phyloP scores from a whole-genome alignment of 1,140 invertebrate genomes.

The Lethrus apterus region DNA sequence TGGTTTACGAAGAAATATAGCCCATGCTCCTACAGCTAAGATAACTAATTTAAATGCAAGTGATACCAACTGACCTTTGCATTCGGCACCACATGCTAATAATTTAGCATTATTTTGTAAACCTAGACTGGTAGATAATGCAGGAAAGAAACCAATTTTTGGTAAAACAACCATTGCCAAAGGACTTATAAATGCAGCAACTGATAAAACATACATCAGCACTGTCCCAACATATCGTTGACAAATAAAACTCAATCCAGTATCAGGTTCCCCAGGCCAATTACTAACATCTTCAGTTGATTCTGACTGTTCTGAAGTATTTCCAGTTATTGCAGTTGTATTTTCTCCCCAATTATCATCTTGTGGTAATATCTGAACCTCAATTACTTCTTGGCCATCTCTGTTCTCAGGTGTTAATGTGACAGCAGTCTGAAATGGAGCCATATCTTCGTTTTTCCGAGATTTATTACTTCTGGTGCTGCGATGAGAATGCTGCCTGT shows the following conservation, averaged over 20 bases:
- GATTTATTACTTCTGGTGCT: constrained; percentile 45
- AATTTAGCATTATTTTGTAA: constrained; percentile 51
- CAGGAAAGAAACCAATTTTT: constrained; percentile 74
- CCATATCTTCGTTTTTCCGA: constrained; percentile 49
- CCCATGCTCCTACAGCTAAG: constrained; percentile 89
- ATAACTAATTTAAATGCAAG: constrained; percentile 88
- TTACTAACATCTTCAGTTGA: constrained; percentile 84
- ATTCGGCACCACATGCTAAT: constrained; percentile 71
- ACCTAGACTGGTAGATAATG: constrained; percentile 44
- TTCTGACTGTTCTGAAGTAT: constrained; percentile 89
- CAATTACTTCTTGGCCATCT: constrained; percentile 66
- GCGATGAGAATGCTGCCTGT: constrained; percentile 50
- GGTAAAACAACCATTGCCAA: constrained; percentile 91
- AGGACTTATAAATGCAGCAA: constrained; percentile 83
- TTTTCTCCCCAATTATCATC: constrained; percentile 99
- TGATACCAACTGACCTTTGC: constrained; percentile 77
- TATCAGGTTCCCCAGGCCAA: constrained; percentile 68
- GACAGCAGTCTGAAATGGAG: constrained; percentile 58
- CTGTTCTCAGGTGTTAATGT: constrained; percentile 53
- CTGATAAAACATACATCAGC: constrained; percentile 67
- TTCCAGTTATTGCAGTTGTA: constrained; percentile 93
- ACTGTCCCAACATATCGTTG: constrained; percentile 72
- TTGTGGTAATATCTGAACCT: constrained; percentile 82
- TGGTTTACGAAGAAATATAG: constrained; percentile 66
- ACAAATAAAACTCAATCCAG: constrained; percentile 64